Conservation (phyloP, 1,140 invertebrate genomes). For the Diorhabda elongata region DNA sequence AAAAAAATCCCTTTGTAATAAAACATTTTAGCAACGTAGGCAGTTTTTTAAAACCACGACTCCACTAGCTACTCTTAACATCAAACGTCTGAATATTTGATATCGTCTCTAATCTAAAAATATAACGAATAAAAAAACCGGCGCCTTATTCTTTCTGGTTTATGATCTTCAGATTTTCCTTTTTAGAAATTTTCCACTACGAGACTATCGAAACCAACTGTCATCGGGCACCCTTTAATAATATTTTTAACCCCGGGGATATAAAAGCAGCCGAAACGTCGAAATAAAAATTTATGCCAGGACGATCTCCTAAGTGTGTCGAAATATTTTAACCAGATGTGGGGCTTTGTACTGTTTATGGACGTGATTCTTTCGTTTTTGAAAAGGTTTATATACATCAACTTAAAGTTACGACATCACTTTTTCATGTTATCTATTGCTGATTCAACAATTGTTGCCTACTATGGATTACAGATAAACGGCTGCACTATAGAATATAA, state of each 20-base stretch:
- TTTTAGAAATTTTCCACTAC: neutral
- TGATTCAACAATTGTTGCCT: too few species aligned
- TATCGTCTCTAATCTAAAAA: neutral
- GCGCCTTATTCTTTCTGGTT: neutral
- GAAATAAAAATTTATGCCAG: neutral
- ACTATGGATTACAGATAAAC: too few species aligned
- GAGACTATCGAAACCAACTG: neutral
- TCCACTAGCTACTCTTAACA: too few species aligned
- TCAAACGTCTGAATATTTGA: neutral
- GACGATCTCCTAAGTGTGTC: neutral
- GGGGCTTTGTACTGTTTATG: neutral
- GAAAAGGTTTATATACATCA: too few species aligned
- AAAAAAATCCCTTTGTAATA: too few species aligned
- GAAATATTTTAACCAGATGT: slow-evolving; percentile 2
- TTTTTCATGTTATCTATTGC: too few species aligned
- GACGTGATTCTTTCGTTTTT: neutral
- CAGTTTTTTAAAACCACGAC: too few species aligned
- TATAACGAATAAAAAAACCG: neutral
- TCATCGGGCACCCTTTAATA: neutral
- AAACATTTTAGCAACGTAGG: too few species aligned
- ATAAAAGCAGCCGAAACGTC: neutral
- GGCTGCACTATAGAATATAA: too few species aligned
- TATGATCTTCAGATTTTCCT: neutral
- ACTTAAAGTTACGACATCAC: too few species aligned
- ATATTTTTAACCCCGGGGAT: neutral